Evolutionary conservation across 2,113 vertebrate genomes (phyloP).

Genomic region (Dermatemys mawii): DNA sequence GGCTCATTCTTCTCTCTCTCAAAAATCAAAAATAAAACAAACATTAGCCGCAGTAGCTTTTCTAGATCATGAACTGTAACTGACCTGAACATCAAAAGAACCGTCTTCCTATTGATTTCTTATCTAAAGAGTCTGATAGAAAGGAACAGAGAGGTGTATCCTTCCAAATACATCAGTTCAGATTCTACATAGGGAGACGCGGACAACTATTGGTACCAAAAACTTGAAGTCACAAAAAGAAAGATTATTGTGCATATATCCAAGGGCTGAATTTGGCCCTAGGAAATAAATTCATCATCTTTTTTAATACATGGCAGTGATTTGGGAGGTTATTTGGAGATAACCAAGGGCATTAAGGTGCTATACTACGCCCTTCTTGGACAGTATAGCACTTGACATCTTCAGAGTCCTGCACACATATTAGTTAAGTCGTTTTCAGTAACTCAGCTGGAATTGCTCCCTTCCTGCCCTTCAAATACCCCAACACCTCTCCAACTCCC

Average conservation of each 20-base stretch:
- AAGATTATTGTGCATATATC: neutral
- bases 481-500: neutral
- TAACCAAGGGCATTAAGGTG: too few relatives aligned
- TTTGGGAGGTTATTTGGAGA: neutral
- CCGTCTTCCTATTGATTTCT: conserved; percentile 50
- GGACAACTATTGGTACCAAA: neutral
- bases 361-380: neutral
- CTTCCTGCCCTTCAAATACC: neutral
- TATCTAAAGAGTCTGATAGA: neutral
- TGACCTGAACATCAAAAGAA: conserved; percentile 39
- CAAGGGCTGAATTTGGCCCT: neutral
- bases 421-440: neutral
- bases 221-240: neutral
- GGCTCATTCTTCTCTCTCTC: neutral
- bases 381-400: neutral
- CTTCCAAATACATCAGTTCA: conserved; percentile 23
- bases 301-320: neutral
- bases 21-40: neutral
- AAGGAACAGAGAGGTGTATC: neutral
- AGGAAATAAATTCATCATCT: neutral
- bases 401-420: rapidly evolving
- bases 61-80: conserved; percentile 18
- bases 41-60: conserved; percentile 23
- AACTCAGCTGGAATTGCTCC: neutral
- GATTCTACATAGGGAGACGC: neutral